Base-by-base conservation (phyloP, 2,888 invertebrate genomes). In the Mayetiola destructor region DNA sequence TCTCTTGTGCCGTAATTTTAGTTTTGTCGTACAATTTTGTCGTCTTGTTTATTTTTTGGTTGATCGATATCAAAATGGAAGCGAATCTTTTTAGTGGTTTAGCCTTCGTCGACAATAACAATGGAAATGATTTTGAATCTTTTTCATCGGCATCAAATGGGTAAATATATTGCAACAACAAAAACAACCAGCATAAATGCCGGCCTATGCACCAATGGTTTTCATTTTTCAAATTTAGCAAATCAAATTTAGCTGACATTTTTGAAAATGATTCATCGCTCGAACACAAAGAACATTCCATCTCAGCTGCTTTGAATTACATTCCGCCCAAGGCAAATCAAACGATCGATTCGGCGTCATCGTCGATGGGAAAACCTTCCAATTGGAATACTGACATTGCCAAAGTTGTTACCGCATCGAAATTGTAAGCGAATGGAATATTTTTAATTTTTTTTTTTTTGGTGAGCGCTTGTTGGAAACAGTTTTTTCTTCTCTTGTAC, bases 341-440 rank as follows among this genome's bases (percentile, higher is more conserved):
- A 23, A 48, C 40, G 14, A 54, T 57, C 32, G 14, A 53, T 10
- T n/a, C 53, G 18, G 23, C 21, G 23, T 20, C 36, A 3, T 29
- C 18, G 1, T 6, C 52, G 1, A 48, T 27, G 27, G n/a, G n/a
- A n/a, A n/a, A n/a, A n/a, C n/a, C n/a, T n/a, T 48, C 59, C 10
- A 55, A 59, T 14, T 66, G 65, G 64, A 61, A 52, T 39, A 63
- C 65, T 6, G 56, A 64, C 37, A 35, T 64, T 40, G 68, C 66
- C 1, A 66, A 65, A 62, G 64, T 66, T 1, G 67, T 66, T 0
- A 62, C 61, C 2, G 66, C 66, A 1, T 67, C 59, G 56, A 63
- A 64, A 62, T 61, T 63, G 63, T 64, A 60, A 60, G 59, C 58
- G 2, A 32, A 12, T 12, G 29, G 3, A 5, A 40, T 3, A 27